Conservation (phyloP, 1,140 invertebrate genomes). For the Heliothis virescens region DNA sequence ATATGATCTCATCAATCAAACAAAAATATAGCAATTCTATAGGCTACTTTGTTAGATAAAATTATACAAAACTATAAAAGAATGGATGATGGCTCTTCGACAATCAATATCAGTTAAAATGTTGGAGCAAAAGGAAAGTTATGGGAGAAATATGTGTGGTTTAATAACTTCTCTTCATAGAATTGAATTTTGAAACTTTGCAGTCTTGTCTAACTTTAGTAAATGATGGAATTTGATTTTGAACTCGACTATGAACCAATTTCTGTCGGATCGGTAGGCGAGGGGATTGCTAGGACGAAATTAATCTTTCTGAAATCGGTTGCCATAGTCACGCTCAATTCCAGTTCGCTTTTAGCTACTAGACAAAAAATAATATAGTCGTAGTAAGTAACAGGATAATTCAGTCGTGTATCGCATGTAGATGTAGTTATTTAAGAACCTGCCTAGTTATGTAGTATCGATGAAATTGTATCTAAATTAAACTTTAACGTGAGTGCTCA, state of each 20-base stretch:
- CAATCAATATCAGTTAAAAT: background rate
- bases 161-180: background rate
- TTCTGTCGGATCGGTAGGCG: background rate
- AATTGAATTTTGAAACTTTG: constrained; percentile 4
- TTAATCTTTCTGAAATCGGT: background rate
- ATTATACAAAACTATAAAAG: background rate
- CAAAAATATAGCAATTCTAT: no score
- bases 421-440: no score
- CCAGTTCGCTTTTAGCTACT: no score
- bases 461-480: no score
- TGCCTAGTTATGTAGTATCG: no score
- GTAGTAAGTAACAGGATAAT: no score
- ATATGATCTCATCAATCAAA: no score
- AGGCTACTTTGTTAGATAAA: background rate
- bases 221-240: constrained; percentile 12
- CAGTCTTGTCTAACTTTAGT: background rate
- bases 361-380: no score
- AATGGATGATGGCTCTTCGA: background rate
- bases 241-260: background rate
- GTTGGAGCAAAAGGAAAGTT: background rate
- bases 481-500: no score
- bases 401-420: no score
- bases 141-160: constrained; percentile 1
- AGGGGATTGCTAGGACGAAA: background rate
- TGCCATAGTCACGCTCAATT: no score